Percentiles rank a stretch among this genome's conserved stretches.
These are phyloP conservation scores for Drosophila arizonae DNA, from an alignment of 1,140 invertebrate species.

Conservation along the genomic window DNA sequence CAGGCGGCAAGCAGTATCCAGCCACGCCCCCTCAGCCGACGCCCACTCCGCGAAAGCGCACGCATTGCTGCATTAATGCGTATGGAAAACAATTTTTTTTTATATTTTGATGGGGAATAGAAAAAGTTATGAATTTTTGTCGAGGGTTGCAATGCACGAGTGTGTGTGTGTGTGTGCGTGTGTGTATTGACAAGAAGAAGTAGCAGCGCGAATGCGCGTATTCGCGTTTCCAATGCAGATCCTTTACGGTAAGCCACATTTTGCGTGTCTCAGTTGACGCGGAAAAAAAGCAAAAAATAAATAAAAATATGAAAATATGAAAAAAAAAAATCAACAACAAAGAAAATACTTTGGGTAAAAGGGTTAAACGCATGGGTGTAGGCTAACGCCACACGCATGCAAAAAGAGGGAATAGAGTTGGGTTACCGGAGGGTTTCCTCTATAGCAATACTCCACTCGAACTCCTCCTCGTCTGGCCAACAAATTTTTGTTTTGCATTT, in stretches of 20 bases:
- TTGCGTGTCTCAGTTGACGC: constrained; percentile 72
- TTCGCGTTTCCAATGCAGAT: constrained; percentile 51
- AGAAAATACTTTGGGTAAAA: constrained; percentile 13
- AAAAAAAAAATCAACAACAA: constrained; percentile 46
- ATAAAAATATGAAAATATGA: constrained; percentile 38
- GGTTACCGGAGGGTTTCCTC: neutral
- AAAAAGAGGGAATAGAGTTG: neutral
- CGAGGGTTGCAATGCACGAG: constrained; percentile 47
- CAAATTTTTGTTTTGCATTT: constrained; percentile 19
- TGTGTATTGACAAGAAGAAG: constrained; percentile 17
- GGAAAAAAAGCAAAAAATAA: constrained; percentile 33
- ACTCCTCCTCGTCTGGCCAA: constrained; percentile 4
- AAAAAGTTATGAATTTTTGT: constrained; percentile 49
- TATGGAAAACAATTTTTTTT: constrained; percentile 75
- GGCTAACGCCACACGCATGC: constrained; percentile 42
- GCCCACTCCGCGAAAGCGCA: constrained; percentile 26
- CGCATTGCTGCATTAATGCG: constrained; percentile 79
- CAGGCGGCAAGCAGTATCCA: neutral
- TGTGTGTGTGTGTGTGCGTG: constrained; percentile 20
- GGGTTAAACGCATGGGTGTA: constrained; percentile 46
- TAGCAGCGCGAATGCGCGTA: constrained; percentile 23
- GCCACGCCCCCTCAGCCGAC: neutral
- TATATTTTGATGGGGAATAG: constrained; percentile 11
- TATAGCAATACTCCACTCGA: constrained; percentile 31
- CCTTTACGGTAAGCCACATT: constrained; percentile 71